phyloP scores from a whole-genome alignment of 1,140 invertebrate genomes.

The Drosophila sp. region DNA sequence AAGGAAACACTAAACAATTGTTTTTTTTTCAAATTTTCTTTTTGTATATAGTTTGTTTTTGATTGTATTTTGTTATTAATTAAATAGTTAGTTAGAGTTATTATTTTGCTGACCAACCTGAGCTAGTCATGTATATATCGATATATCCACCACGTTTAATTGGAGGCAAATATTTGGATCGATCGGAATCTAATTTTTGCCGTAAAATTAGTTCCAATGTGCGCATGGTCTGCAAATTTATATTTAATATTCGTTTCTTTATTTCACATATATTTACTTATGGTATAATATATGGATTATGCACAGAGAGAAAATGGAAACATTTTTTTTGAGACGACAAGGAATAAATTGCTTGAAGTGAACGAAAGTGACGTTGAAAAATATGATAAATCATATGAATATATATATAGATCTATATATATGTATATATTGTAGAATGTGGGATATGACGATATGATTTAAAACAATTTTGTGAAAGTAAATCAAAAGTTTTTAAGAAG shows the following conservation, averaged over 20 bases:
- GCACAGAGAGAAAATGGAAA: constrained; percentile 11
- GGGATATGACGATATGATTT: no score
- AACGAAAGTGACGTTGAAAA: constrained; percentile 2
- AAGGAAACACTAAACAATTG: constrained; percentile 16
- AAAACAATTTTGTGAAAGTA: no score
- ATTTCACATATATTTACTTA: constrained; percentile 31
- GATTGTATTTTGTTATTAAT: constrained; percentile 27
- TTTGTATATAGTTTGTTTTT: constrained; percentile 26
- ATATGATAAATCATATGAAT: not conserved
- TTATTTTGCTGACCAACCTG: constrained; percentile 85
- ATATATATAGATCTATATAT: not conserved
- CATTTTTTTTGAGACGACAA: constrained; percentile 20
- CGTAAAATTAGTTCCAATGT: constrained; percentile 89
- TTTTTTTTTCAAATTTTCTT: constrained; percentile 8
- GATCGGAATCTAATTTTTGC: constrained; percentile 88
- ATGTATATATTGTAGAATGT: not conserved
- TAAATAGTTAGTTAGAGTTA: constrained; percentile 7
- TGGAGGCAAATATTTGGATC: constrained; percentile 91
- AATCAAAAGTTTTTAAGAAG: no score
- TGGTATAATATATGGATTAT: constrained; percentile 13
- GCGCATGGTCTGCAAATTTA: constrained; percentile 85
- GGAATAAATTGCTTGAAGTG: constrained; percentile 24
- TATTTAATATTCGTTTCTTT: constrained; percentile 42
- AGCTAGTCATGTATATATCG: constrained; percentile 93
- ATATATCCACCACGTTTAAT: constrained; percentile 92